Percentiles rank a stretch among this genome's conserved stretches.
phyloP scores from a whole-genome alignment of 1,140 invertebrate species.

The Coptotermes formosanus region DNA sequence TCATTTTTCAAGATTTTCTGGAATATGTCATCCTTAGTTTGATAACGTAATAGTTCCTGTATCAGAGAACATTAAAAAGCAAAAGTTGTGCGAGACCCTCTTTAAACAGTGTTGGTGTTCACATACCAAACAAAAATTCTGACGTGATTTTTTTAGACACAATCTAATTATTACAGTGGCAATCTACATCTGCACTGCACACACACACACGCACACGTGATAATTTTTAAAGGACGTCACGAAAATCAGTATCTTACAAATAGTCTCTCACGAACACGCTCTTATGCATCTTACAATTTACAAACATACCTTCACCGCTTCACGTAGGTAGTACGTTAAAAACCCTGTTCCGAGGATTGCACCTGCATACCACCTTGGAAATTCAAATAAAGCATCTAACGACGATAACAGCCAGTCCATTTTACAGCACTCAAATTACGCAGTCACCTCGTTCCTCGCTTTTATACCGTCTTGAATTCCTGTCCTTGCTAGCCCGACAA shows the following conservation, averaged over 20 bases:
- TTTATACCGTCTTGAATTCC: background rate
- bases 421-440: background rate
- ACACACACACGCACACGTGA: background rate
- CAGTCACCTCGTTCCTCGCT: background rate
- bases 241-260: background rate
- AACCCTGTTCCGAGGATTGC: conserved; percentile 23
- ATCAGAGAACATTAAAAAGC: no score
- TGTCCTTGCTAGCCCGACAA: no score
- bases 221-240: background rate
- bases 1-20: no score
- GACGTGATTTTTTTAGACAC: no score
- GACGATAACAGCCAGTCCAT: conserved; percentile 25
- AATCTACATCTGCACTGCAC: no score
- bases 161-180: no score
- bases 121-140: no score
- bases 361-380: conserved; percentile 26
- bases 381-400: conserved; percentile 20
- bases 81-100: no score
- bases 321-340: conserved; percentile 26
- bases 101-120: no score
- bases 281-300: background rate
- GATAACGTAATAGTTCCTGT: no score
- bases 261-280: no score
- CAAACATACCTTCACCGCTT: conserved; percentile 22
- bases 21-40: no score